phyloP scores from a whole-genome alignment of 64 coral and sea anemone species.

The Pocillopora verrucosa region DNA sequence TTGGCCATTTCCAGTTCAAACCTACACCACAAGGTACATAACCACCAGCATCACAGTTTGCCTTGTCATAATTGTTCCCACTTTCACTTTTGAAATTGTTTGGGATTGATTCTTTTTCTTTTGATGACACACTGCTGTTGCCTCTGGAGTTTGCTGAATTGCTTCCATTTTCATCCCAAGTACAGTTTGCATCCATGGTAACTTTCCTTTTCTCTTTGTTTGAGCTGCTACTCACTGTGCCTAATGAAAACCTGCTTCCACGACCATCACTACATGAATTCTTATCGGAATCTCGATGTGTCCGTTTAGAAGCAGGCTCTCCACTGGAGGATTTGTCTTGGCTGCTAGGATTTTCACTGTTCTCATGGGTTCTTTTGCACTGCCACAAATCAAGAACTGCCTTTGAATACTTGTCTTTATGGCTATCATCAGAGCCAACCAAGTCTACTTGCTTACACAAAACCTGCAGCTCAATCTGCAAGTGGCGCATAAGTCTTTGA shows the following conservation, averaged over 20 bases:
- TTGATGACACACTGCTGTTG: neutral
- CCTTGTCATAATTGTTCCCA: conserved; percentile 6
- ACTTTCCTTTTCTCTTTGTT: conserved; percentile 10
- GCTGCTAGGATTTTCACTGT: neutral
- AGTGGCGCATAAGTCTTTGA: conserved; percentile 27
- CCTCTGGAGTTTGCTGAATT: neutral
- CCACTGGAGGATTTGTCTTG: neutral
- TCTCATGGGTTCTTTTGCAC: conserved; percentile 5
- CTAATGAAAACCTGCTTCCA: neutral
- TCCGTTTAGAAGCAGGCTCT: neutral
- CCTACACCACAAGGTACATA: neutral
- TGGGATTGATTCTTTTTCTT: neutral
- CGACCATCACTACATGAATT: neutral
- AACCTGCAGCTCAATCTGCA: conserved; percentile 10
- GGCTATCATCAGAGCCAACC: neutral
- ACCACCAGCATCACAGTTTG: neutral
- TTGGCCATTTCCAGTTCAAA: conserved; percentile 7
- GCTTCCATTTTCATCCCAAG: neutral
- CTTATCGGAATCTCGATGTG: neutral
- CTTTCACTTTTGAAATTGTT: neutral
- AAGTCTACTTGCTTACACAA: neutral
- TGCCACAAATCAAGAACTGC: neutral
- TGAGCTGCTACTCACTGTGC: neutral
- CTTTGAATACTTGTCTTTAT: neutral
- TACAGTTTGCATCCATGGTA: neutral